These are phyloP conservation scores for Quadroppia sp. DNA, from an alignment of 2,888 invertebrate genomes.

Conservation along the genomic window DNA sequence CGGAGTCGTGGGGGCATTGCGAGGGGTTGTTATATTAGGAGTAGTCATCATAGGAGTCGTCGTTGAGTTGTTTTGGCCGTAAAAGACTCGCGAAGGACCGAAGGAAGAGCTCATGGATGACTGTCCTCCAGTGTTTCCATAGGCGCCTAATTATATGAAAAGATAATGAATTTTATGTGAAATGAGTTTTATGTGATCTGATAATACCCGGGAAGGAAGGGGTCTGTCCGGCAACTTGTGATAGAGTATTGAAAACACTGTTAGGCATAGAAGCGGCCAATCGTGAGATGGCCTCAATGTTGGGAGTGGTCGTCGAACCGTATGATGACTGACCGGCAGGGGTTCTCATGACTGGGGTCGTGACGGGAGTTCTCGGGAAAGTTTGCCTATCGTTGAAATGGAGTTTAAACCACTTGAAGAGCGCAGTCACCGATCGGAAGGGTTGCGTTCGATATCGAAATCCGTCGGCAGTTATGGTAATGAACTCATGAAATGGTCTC, in stretches of 20 bases:
- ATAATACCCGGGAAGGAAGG: constrained; percentile 11
- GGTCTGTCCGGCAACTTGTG: constrained; percentile 62
- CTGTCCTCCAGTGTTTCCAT: not conserved
- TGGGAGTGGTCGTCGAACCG: constrained; percentile 51
- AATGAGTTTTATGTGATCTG: not conserved
- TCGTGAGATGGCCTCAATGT: constrained; percentile 63
- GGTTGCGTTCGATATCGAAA: constrained; percentile 81
- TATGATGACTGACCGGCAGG: constrained; percentile 46
- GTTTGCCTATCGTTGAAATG: constrained; percentile 83
- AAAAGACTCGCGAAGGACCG: not conserved
- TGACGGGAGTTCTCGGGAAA: constrained; percentile 54
- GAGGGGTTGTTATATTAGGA: not conserved
- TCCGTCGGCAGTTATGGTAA: constrained; percentile 87
- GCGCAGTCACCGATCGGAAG: constrained; percentile 72
- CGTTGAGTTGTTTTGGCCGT: not conserved
- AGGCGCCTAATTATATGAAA: not conserved
- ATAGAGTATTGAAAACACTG: constrained; percentile 66
- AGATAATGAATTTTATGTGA: not conserved
- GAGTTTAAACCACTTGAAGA: constrained; percentile 96
- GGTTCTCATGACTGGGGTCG: constrained; percentile 44
- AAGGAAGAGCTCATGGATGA: not conserved
- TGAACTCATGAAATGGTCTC: constrained; percentile 77
- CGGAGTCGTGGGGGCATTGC: constrained; percentile 27
- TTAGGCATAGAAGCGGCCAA: constrained; percentile 67
- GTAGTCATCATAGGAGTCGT: not conserved